Evolutionary conservation across 2,888 invertebrate species (phyloP), one percentile per base, ranked within the genome.

Genomic region (Conops quadrifasciatus): DNA sequence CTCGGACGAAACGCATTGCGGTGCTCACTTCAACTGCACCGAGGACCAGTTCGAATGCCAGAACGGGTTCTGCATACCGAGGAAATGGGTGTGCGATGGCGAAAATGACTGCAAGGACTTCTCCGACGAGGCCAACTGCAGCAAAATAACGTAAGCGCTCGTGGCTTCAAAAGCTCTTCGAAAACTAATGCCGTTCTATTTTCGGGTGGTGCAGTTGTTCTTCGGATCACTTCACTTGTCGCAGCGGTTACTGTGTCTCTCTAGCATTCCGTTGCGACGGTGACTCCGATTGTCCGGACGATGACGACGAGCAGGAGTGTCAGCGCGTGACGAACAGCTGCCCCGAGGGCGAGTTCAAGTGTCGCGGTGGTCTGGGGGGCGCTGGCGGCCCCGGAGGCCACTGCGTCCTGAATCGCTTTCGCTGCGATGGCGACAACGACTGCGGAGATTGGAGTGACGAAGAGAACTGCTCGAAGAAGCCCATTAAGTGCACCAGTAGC

Each of bases 361-460:
- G 94, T 80, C 91, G 91, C 80, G 89, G 89, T 11, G 88, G 88
- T 36, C 89, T 82, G 2, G 84, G 84, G 1, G 85, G 85, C 0
- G 82, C 84, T 19, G 85, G 84, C 0, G 85, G 85, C 0, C 85
- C 85, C 13, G 83, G 86, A 51, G 85, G 85, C 0, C 80, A 91
- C 70, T 95, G 95, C 82, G 91, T 95, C 60, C 88, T 91, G 51
- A 88, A 89, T 77, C 90, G 91, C 72, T 94, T 92, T 81, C 90
- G 91, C 74, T 95, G 95, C 81, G 95, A 95, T 77, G 93, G 93
- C 0, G 94, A 94, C 80, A 92, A 94, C 80, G 94, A 95, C 81
- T 95, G 95, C 79, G 94, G 92, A 0, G 95, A 95, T 81, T 93
- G 93, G 91, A 93, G 93, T 68, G 95, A 95, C 79, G 95, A 95